Evolutionary conservation across 2,797 vertebrate genomes (phyloP), one percentile per base, ranked within the genome.

Genomic region (Enteromius mattozi): DNA sequence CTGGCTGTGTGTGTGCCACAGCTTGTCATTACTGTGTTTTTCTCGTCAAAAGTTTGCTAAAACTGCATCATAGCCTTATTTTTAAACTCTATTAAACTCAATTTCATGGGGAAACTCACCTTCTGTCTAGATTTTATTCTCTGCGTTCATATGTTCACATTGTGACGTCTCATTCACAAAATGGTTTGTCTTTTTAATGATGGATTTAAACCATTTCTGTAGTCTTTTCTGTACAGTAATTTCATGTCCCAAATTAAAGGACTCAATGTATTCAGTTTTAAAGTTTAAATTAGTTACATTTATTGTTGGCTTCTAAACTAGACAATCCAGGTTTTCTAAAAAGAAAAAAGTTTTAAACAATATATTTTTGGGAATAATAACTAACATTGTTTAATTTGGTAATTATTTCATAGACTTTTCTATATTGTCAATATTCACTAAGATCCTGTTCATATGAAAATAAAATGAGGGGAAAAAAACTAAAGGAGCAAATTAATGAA

Each of bases 41-140:
- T 89, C 76, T 86, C 89, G 87, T 88, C 91, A 88, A 85, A 81
- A 88, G 91, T 94, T 93, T 93, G 91, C 90, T 93, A 93, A 90
- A 93, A 90, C 86, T 92, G 88, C 91, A 91, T 94, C 92, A 93
- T 94, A 95, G 94, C 92, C 92, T 94, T 95, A 94, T 94, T 95
- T 95, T 95, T 95, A 94, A 95, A 90, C 91, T 89, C 90, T 92
- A 95, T 93, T 95, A 95, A 95, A 95, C 89, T 92, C 91, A 89
- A 84, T 94, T 94, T 94, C 92, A 94, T 94, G 91, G 90, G 92
- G 78, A 91, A 40, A 65, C 80, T 84, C 33, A 33, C 81, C 27
- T 72, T 33, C 7, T 17, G 42, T 24, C 13, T 51, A 63, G 30
- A 59, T 81, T 66, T 83, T 49, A 17, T 84, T 82, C 51, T 68